Base-by-base conservation (phyloP, 2,888 invertebrate species). In the Drosophila imparisetae region DNA sequence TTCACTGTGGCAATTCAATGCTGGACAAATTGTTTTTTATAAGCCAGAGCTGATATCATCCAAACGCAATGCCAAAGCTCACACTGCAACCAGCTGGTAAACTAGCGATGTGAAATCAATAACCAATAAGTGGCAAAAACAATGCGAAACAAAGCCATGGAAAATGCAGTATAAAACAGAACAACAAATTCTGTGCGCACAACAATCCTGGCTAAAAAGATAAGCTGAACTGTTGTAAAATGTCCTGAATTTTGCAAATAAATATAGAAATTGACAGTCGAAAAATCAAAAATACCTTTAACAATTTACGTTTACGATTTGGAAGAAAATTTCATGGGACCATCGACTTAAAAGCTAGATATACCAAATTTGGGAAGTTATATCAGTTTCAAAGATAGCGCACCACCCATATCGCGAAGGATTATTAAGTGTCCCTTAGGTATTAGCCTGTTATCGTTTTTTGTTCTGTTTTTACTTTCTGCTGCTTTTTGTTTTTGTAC, bases 1-100 rank as follows among this genome's bases (percentile, higher is more conserved):
- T 60, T 29, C 48, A 72, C 68, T 69, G 65, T 52, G 64, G 58
- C 50, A 63, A 66, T 55, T 71, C 50, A 65, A 75, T 81, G 59
- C 52, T 60, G 52, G 34, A 54, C 71, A 87, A 85, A 83, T 83
- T 77, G 77, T 72, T 66, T 85, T 80, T 76, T 80, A 87, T 82
- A 73, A 66, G 72, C 58, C 57, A 69, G 27, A 11, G 29, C 52
- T 45, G 66, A 49, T 55, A 60, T 60, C 40, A 34, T 50, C 21
- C 5, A 27, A n/a, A 50, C 30, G 32, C 58, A 52, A 38, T 36
- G 52, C 32, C 48, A 48, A 40, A 58, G 15, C 7, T 13, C 11
- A 29, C 27, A 21, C 7, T 18, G 36, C 6, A 30, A 49, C 13
- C 36, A 24, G 18, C 21, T 6, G 24, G 18, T 32, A 15, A 21